These are phyloP conservation scores for Drosophila mayaguana DNA, from an alignment of 2,888 invertebrate species.

Conservation along the genomic window DNA sequence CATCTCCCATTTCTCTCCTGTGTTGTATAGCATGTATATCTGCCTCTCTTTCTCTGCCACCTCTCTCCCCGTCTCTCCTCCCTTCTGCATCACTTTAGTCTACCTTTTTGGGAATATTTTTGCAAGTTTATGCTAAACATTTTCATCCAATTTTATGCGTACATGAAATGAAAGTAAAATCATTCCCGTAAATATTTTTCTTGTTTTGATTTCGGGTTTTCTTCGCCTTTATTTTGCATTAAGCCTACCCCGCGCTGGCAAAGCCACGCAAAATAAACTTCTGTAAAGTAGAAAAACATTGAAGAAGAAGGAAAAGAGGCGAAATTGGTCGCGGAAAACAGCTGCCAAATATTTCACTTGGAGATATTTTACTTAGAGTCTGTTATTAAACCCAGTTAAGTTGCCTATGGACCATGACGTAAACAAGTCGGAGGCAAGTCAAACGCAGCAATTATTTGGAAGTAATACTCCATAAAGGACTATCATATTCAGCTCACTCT, in stretches of 20 bases:
- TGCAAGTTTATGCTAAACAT: conserved; percentile 1
- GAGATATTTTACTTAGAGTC: conserved; percentile 20
- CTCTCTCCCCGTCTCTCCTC: not conserved
- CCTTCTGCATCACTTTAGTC: not conserved
- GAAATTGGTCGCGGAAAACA: no score
- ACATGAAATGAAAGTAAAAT: conserved; percentile 33
- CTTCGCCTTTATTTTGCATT: conserved; percentile 47
- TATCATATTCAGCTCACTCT: conserved; percentile 7
- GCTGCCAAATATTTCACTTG: no score
- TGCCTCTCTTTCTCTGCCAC: not conserved
- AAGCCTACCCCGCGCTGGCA: conserved; percentile 34
- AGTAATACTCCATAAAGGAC: conserved; percentile 9
- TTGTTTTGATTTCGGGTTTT: conserved; percentile 16
- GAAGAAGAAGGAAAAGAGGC: no score
- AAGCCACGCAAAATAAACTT: conserved; percentile 60
- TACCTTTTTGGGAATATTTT: not conserved
- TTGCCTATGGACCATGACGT: conserved; percentile 12
- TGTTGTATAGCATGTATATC: not conserved
- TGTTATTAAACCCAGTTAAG: conserved; percentile 32
- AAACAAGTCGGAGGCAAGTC: conserved; percentile 47
- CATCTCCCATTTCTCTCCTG: no score
- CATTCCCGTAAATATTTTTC: conserved; percentile 7
- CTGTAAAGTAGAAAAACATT: conserved; percentile 44
- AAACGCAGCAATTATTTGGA: conserved; percentile 64
- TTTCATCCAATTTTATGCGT: conserved; percentile 9